phyloP scores from a whole-genome alignment of 2,888 invertebrate species.

The Aporophyla nigra region DNA sequence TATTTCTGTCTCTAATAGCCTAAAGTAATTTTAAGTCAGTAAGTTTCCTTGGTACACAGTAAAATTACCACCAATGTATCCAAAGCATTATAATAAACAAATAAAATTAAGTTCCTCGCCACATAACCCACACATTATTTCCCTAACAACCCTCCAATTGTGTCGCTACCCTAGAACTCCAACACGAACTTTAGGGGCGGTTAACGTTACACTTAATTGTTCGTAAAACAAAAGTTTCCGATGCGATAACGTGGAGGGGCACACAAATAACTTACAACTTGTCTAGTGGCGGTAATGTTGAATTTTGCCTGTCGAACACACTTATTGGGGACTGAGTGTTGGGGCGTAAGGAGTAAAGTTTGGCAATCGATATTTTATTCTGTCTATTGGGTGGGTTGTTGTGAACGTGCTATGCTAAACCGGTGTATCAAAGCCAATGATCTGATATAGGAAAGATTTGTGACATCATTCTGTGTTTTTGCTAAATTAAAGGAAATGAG shows the following conservation, averaged over 20 bases:
- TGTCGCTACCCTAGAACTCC: conserved; percentile 67
- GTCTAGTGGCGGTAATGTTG: conserved; percentile 51
- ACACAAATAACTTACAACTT: conserved; percentile 73
- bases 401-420: background rate
- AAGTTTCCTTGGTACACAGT: too few species aligned
- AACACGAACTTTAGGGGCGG: conserved; percentile 79
- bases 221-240: conserved; percentile 87
- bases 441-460: background rate
- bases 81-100: too few species aligned
- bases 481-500: background rate
- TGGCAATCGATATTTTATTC: conserved; percentile 33
- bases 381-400: background rate
- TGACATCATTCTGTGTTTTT: background rate
- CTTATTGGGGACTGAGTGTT: conserved; percentile 30
- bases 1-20: too few species aligned
- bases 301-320: conserved; percentile 52
- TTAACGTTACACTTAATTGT: conserved; percentile 88
- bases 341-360: conserved; percentile 7
- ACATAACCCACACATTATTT: conserved; percentile 7
- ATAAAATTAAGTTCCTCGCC: background rate
- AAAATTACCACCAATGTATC: too few species aligned
- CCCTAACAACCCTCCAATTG: conserved; percentile 60
- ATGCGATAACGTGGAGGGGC: conserved; percentile 79
- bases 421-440: background rate
- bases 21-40: too few species aligned